Conservation (phyloP, 2,113 vertebrate species). For the Anarhynchus alexandrinus region DNA sequence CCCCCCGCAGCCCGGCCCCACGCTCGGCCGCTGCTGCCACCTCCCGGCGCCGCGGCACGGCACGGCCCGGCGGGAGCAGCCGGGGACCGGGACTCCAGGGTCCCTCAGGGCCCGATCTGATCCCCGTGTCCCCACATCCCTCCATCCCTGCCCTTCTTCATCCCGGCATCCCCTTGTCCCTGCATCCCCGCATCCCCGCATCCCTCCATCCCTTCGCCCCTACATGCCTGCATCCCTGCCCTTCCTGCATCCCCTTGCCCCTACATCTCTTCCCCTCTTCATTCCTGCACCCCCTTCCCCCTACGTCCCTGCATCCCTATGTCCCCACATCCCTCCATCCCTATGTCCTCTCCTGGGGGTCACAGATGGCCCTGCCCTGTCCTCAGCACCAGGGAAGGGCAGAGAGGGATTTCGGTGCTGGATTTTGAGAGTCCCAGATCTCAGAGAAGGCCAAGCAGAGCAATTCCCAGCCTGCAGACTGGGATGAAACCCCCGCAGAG, state of each 20-base stretch:
- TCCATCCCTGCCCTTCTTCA: neutral
- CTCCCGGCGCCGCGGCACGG: neutral
- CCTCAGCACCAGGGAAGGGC: neutral
- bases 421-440: neutral
- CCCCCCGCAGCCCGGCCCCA: neutral
- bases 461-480: neutral
- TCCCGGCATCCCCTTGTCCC: neutral
- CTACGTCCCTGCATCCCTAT: neutral
- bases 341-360: neutral
- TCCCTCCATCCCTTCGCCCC: neutral
- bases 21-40: constrained; percentile 39
- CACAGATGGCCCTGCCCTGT: neutral
- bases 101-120: too few species aligned
- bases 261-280: accelerated
- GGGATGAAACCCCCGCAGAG: neutral
- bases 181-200: too few species aligned
- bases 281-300: too few species aligned
- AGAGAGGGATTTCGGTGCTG: neutral
- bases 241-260: neutral
- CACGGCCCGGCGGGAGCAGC: neutral
- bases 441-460: neutral
- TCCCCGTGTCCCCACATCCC: neutral
- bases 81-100: neutral
- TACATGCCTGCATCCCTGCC: too few species aligned
- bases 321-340: neutral